Evolutionary conservation across 2,113 vertebrate genomes (phyloP).

Genomic region (Cacatua alba): DNA sequence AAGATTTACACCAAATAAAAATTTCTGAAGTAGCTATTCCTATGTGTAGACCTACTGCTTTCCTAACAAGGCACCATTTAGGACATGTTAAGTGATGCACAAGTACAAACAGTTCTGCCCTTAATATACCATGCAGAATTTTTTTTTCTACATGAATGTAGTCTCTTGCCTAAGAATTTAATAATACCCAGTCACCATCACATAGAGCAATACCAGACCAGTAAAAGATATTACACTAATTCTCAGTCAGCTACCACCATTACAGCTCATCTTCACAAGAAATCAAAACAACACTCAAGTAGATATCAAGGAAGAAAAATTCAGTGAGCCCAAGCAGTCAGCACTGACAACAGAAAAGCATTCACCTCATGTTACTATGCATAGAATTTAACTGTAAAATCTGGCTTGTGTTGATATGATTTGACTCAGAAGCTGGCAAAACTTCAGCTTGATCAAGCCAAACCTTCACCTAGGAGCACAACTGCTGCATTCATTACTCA

Average conservation of each 20-base stretch:
- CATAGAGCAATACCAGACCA: neutral
- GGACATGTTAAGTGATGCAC: neutral
- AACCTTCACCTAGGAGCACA: neutral
- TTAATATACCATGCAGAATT: neutral
- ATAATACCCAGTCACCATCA: neutral
- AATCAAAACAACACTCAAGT: fast-evolving
- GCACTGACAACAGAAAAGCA: neutral
- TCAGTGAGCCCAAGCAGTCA: neutral
- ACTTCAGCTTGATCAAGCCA: neutral
- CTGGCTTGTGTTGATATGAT: neutral
- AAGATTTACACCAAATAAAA: neutral
- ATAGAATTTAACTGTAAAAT: neutral
- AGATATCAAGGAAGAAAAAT: neutral
- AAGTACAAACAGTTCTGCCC: neutral
- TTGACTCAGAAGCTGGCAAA: neutral
- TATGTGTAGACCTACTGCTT: neutral
- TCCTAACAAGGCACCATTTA: neutral
- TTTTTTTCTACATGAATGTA: neutral
- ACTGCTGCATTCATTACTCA: neutral
- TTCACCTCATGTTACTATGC: neutral
- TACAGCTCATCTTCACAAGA: neutral
- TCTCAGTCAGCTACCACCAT: neutral
- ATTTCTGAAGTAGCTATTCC: neutral
- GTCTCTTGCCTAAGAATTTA: neutral
- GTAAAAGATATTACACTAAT: neutral